These are phyloP conservation scores for Rutilus rutilus DNA, from an alignment of 2,113 vertebrate species.

Conservation along the genomic window DNA sequence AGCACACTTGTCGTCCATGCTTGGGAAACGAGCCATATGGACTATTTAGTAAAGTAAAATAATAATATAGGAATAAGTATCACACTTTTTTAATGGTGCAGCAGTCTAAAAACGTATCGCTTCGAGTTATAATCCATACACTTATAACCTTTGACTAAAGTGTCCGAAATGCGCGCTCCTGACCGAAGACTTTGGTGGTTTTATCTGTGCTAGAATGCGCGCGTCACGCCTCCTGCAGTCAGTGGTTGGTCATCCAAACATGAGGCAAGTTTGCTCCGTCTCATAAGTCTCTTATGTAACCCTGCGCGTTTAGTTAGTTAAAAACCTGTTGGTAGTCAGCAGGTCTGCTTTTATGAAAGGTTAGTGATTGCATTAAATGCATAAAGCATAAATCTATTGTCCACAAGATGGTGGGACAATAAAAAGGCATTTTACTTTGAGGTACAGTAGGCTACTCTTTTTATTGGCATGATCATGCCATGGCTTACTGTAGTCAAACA, in stretches of 20 bases:
- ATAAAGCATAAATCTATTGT: not conserved
- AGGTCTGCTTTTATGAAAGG: not conserved
- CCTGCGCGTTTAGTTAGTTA: not conserved
- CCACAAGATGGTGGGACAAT: not conserved
- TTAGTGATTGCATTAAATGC: not conserved
- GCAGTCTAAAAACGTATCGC: not conserved
- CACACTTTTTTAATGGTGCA: not conserved
- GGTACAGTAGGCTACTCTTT: not conserved
- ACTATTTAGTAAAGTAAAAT: not conserved
- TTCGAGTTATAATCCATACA: not conserved
- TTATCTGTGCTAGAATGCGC: conserved; percentile 11
- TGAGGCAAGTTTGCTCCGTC: not conserved
- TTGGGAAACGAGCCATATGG: conserved; percentile 42
- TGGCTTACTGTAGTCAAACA: not conserved
- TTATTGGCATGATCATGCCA: not conserved
- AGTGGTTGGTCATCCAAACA: conserved; percentile 28
- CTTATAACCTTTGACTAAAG: not conserved
- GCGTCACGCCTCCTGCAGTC: conserved; percentile 28
- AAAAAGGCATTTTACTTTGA: not conserved
- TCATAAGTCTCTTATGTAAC: conserved; percentile 17
- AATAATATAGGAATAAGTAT: not conserved
- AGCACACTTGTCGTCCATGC: not conserved
- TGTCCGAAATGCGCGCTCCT: not conserved
- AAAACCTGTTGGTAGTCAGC: not conserved
- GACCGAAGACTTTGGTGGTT: not conserved